Conservation (phyloP, 2,113 vertebrate species). For the Phalacrocorax aristotelis region DNA sequence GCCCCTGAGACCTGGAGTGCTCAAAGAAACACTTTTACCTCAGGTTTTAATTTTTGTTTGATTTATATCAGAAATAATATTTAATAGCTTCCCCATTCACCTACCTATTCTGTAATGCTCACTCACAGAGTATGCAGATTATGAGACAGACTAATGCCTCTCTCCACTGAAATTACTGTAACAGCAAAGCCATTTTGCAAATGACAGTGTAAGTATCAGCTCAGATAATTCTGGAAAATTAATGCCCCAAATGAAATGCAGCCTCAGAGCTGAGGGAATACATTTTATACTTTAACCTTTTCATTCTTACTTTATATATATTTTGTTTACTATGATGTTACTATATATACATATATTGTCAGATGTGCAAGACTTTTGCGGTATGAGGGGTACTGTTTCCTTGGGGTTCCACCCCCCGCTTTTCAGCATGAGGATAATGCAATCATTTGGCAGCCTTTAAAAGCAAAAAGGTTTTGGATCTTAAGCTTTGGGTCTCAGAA, state of each 20-base stretch:
- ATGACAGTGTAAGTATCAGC: conserved; percentile 58
- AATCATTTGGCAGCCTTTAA: conserved; percentile 4
- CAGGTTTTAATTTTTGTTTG: conserved; percentile 57
- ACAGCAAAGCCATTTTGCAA: conserved; percentile 68
- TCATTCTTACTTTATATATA: conserved; percentile 22
- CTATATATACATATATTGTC: not conserved
- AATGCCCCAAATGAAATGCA: conserved; percentile 66
- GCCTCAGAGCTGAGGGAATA: conserved; percentile 46
- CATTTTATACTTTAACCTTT: conserved; percentile 45
- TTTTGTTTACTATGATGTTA: not conserved
- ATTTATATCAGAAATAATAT: conserved; percentile 42
- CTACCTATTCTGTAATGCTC: not conserved
- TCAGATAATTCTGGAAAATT: conserved; percentile 69
- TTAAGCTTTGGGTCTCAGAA: not conserved
- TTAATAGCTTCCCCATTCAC: conserved; percentile 51
- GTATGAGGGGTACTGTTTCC: not conserved
- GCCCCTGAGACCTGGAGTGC: not conserved
- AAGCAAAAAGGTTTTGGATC: not conserved
- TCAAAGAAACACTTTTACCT: conserved; percentile 14
- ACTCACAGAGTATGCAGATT: conserved; percentile 28
- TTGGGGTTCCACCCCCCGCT: accelerated
- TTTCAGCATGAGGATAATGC: not conserved
- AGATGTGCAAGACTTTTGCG: not conserved
- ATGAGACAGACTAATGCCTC: conserved; percentile 57
- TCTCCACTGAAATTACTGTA: conserved; percentile 64